phyloP scores from a whole-genome alignment of 2,797 vertebrate species.

The Phrynocephalus vlangalii region DNA sequence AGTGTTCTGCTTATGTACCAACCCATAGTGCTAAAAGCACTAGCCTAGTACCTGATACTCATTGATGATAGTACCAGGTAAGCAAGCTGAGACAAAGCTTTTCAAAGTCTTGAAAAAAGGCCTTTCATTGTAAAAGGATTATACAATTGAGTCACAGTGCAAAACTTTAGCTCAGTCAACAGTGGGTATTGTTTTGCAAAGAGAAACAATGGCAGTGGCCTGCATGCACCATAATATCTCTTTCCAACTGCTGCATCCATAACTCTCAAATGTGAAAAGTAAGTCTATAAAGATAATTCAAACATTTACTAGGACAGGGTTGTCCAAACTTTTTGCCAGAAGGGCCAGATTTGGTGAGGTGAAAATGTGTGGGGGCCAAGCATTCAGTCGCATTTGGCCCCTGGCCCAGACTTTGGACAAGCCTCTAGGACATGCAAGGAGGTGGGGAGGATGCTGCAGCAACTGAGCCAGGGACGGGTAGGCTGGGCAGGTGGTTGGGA shows the following conservation, averaged over 20 bases:
- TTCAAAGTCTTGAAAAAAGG: not conserved
- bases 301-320: too few relatives aligned
- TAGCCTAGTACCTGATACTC: not conserved
- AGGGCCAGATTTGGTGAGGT: too few relatives aligned
- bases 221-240: not conserved
- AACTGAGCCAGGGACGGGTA: too few relatives aligned
- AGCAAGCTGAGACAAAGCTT: not conserved
- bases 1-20: too few relatives aligned
- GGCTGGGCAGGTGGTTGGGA: too few relatives aligned
- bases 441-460: too few relatives aligned
- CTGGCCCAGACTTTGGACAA: too few relatives aligned
- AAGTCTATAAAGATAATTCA: not conserved
- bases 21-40: too few relatives aligned
- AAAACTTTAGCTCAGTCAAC: not conserved
- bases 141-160: not conserved
- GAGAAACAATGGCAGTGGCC: not conserved
- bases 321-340: too few relatives aligned
- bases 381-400: too few relatives aligned
- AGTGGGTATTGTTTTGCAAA: not conserved
- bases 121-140: not conserved
- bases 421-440: too few relatives aligned
- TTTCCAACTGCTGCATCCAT: not conserved
- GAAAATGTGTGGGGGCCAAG: too few relatives aligned
- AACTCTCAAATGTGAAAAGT: not conserved
- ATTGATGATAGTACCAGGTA: not conserved